Base-by-base conservation (phyloP, 2,113 vertebrate genomes). In the Tragelaphus strepsiceros region DNA sequence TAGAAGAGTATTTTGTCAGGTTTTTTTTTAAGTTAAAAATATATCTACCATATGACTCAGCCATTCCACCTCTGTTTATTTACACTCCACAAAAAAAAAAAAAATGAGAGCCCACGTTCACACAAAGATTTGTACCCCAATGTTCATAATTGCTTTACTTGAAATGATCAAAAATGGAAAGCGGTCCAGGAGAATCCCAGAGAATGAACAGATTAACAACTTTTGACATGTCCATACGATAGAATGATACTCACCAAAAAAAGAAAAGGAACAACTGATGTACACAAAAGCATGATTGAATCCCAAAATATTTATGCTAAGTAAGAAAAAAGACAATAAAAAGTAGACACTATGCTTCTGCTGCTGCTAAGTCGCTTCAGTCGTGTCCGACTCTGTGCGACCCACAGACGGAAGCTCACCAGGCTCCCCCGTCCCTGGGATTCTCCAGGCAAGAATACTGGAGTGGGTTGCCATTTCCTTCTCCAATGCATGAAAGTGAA, bases 1-100 rank as follows among this genome's bases (percentile, higher is more conserved):
- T 43, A 59, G 77, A 95, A 92, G 61, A 94, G 30, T 7, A 84
- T 49, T 89, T 77, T 91, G 64, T n/a, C 85, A 49, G 22, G 26
- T 35, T 22, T 22, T 88, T 93, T 58, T 46, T 49, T 88, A 93
- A 82, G 24, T 64, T 97, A 91, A 96, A 97, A 96, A 90, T 71
- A 74, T 26, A 85, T 26, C 77, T 86, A 59, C 78, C 88, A 22
- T 32, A 78, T 64, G 91, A 96, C 80, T 96, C 62, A 90, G 80
- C 61, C 58, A 46, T 88, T 54, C 95, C 78, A 91, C 22, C 17
- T 58, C 71, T 85, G 82, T 22, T 90, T n/a, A 35, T 61, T 92
- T 92, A 80, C 53, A 83, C 24, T 39, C 56, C 58, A 61, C 49
- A 67, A 39, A 46, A 80, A 16, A 78, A 15, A 16, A 77, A 32